Evolutionary conservation across 1,140 invertebrate species (phyloP).

Genomic region (Danaus melanippus): DNA sequence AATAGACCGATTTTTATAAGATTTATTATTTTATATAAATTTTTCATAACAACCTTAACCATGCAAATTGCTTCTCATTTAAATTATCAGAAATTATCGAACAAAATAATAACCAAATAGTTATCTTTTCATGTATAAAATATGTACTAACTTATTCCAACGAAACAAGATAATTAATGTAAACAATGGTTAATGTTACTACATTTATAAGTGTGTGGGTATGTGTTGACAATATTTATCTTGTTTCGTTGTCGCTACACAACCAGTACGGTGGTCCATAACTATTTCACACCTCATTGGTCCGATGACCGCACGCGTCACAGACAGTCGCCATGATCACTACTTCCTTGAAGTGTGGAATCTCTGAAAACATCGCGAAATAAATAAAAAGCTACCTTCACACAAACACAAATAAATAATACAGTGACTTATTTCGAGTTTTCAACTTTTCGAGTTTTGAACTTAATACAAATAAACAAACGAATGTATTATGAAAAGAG

Average conservation of each 20-base stretch:
- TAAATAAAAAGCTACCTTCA: no score
- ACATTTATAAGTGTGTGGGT: no score
- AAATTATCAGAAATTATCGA: neutral
- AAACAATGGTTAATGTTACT: neutral
- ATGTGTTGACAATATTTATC: no score
- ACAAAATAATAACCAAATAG: neutral
- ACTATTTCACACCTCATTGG: constrained; percentile 40
- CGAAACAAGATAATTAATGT: neutral
- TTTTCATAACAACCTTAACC: neutral
- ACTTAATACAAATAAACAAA: no score
- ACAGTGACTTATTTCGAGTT: no score
- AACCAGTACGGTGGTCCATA: neutral
- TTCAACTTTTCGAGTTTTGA: no score
- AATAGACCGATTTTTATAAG: no score
- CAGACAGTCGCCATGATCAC: constrained; percentile 97
- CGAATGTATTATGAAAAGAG: no score
- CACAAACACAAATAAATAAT: no score
- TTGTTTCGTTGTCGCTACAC: neutral
- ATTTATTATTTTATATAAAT: no score
- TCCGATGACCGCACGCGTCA: constrained; percentile 86
- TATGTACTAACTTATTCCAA: neutral
- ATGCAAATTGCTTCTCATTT: no score
- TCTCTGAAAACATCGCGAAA: constrained; percentile 82
- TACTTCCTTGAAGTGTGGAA: constrained; percentile 97
- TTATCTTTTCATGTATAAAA: neutral